Percentiles rank a stretch among this genome's conserved stretches.
phyloP scores from a whole-genome alignment of 2,888 invertebrate genomes.

The Ceramica pisi region DNA sequence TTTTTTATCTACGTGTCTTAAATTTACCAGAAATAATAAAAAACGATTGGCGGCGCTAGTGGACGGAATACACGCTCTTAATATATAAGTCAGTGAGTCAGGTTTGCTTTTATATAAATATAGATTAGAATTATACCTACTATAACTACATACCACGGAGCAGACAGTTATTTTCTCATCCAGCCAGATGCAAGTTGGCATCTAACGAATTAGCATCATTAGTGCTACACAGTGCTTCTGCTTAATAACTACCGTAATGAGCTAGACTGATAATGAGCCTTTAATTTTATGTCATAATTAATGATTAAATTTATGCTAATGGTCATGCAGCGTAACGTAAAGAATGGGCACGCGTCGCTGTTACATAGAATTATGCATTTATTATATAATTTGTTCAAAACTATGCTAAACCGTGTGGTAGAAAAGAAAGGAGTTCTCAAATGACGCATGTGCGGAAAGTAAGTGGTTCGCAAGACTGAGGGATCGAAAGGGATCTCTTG shows the following conservation, averaged over 20 bases:
- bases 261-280: conserved; percentile 22
- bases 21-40: too few species aligned
- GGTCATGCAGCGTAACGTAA: conserved; percentile 27
- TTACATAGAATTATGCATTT: conserved; percentile 44
- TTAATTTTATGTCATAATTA: conserved; percentile 37
- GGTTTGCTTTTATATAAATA: too few species aligned
- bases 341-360: conserved; percentile 29
- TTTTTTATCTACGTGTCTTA: too few species aligned
- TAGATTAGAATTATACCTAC: too few species aligned
- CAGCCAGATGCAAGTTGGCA: neutral
- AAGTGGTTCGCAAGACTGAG: neutral
- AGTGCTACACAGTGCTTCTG: neutral
- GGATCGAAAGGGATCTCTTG: neutral
- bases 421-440: neutral
- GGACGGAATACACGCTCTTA: too few species aligned
- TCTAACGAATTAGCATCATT: conserved; percentile 32
- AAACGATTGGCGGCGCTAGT: too few species aligned
- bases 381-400: conserved; percentile 20
- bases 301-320: conserved; percentile 33
- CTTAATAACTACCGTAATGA: conserved; percentile 18
- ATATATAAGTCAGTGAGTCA: too few species aligned
- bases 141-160: neutral
- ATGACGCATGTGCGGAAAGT: neutral
- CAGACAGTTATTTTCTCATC: neutral
- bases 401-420: neutral